Evolutionary conservation across 1,140 invertebrate genomes (phyloP), one percentile per base, ranked within the genome.

Genomic region (Nebria ingens): DNA sequence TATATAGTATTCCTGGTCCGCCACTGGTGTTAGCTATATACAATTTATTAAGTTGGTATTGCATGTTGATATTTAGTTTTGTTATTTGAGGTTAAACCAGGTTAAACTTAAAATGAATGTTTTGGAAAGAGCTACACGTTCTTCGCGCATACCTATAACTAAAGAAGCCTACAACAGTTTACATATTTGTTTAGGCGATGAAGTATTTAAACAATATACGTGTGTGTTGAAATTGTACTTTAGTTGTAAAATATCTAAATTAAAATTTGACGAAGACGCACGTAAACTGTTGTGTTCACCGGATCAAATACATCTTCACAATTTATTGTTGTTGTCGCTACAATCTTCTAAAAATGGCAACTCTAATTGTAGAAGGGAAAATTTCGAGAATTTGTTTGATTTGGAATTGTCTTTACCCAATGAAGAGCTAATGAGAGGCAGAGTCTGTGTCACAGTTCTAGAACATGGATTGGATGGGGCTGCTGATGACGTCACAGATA

Each of bases 211-310:
- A 45, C 40, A 45, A 45, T 45, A 45, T 45, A 11, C 40, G 3
- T 4, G 3, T 4, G 9, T 45, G 17, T 45, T 45, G 15, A 45
- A 45, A 45, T 17, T 45, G 15, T 45, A 45, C 17, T 45, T 45
- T 17, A 45, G 40, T 45, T 9, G 9, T 4, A 45, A 45, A 45
- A 45, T 45, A 45, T 17, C 40, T 12, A 45, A 45, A 17, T 45
- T 45, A 17, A 45, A 45, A 45, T 45, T 45, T 17, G 40, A 45
- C 17, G 40, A 45, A 45, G 40, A 45, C 17, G 40, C 40, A 11
- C 6, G 40, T 4, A 45, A 9, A 45, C 3, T 45, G 40, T 17
- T 45, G 17, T 6, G 6, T 45, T 11, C 40, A 12, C 40, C 40
- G 9, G 40, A 45, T 4, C 40, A 45, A 11, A 4, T 45, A 45